phyloP scores from a whole-genome alignment of 2,797 vertebrate species.

The Pseudochromis fuscus region DNA sequence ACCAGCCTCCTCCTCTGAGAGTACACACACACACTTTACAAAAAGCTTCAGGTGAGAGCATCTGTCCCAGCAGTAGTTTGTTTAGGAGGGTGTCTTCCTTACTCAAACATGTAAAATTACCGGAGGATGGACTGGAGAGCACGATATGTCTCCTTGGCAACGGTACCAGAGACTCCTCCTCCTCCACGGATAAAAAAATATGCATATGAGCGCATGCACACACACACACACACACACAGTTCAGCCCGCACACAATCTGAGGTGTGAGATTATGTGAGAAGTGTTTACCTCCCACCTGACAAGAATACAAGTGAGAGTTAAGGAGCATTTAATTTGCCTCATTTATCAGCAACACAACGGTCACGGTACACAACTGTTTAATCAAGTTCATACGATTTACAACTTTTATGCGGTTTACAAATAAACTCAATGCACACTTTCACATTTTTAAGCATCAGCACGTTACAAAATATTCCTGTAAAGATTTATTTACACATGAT shows the following conservation, averaged over 20 bases:
- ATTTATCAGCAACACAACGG: slow-evolving; percentile 1
- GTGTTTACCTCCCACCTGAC: slow-evolving; percentile 69
- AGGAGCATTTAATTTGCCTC: slow-evolving; percentile 34
- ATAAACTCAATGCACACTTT: background rate
- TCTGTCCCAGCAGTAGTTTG: slow-evolving; percentile 20
- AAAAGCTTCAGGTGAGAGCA: slow-evolving; percentile 19
- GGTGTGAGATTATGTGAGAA: slow-evolving; percentile 75
- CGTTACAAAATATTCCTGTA: background rate
- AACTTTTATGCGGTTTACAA: slow-evolving; percentile 5
- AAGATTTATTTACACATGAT: background rate
- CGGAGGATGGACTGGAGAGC: slow-evolving; percentile 41
- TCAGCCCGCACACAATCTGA: slow-evolving; percentile 70
- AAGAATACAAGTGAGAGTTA: slow-evolving; percentile 39
- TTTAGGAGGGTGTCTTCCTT: slow-evolving; percentile 19
- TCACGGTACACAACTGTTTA: background rate
- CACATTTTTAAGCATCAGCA: background rate
- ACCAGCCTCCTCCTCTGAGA: background rate
- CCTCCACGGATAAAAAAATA: slow-evolving; percentile 58
- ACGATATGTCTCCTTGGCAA: slow-evolving; percentile 62
- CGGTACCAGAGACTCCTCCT: slow-evolving; percentile 48
- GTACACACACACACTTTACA: slow-evolving; percentile 6
- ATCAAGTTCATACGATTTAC: slow-evolving; percentile 1
- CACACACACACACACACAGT: slow-evolving; percentile 33
- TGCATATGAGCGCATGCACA: slow-evolving; percentile 28
- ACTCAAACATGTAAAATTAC: slow-evolving; percentile 58